A percentile compares a stretch with the other conserved stretches of the same genome.
Conservation (phyloP, 2,113 vertebrate genomes). For the Siphamia tubifer region DNA sequence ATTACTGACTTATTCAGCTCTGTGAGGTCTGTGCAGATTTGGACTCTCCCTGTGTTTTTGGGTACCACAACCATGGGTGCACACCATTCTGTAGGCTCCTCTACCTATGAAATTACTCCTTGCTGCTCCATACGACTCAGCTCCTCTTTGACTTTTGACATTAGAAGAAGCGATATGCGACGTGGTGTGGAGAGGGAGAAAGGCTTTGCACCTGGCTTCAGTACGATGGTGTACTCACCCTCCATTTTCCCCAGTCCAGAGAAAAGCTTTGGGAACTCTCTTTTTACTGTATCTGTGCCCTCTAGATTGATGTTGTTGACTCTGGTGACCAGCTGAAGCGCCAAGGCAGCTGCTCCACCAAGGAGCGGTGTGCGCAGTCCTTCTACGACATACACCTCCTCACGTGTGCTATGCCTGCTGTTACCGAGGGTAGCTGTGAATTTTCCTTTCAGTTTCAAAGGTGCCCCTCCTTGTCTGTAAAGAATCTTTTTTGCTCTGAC, state of each 20-base stretch:
- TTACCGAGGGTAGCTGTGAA: background rate
- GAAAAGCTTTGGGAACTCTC: background rate
- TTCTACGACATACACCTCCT: background rate
- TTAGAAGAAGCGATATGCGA: background rate
- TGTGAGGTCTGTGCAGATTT: conserved; percentile 14
- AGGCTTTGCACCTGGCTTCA: background rate
- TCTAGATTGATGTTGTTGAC: background rate
- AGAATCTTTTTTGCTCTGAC: background rate
- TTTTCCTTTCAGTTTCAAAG: background rate
- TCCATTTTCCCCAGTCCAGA: background rate
- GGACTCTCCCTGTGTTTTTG: background rate
- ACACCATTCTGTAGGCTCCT: conserved; percentile 22
- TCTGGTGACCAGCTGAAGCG: background rate
- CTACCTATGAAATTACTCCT: conserved; percentile 4
- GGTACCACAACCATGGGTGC: background rate
- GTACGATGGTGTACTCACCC: background rate
- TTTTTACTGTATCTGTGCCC: background rate
- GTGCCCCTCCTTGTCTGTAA: background rate
- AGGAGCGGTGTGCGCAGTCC: background rate
- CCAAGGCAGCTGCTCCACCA: background rate
- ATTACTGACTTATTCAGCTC: background rate
- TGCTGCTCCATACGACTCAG: background rate
- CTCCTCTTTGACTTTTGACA: background rate
- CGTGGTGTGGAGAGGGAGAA: background rate
- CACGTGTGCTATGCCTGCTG: background rate